These are phyloP conservation scores for Diachasmimorpha longicaudata DNA, from an alignment of 1,140 invertebrate genomes.

Conservation along the genomic window DNA sequence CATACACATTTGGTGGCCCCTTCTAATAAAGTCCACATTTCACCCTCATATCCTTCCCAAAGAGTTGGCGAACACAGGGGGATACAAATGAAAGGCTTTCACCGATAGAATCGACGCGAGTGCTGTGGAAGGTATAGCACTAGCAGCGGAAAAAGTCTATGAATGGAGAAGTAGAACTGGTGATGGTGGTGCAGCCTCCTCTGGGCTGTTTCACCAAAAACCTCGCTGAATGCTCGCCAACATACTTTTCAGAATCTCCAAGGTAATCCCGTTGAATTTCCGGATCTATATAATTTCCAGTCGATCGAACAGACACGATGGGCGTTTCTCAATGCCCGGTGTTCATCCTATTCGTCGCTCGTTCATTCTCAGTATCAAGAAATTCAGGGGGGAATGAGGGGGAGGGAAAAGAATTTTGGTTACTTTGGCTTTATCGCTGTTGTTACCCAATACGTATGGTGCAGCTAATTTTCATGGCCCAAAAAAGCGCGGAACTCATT, in stretches of 20 bases:
- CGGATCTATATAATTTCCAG: constrained; percentile 30
- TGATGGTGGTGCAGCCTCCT: neutral
- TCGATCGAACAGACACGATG: constrained; percentile 25
- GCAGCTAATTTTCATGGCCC: neutral
- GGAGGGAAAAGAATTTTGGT: neutral
- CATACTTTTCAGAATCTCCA: constrained; percentile 24
- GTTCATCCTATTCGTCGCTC: neutral
- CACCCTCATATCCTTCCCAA: neutral
- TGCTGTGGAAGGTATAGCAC: neutral
- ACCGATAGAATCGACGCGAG: neutral
- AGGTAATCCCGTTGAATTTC: constrained; percentile 25
- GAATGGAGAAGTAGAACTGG: neutral
- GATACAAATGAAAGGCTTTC: neutral
- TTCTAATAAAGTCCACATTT: neutral
- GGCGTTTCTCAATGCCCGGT: neutral
- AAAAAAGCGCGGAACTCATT: too few species aligned
- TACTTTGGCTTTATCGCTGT: neutral
- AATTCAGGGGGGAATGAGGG: neutral
- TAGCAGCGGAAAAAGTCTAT: neutral
- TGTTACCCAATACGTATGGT: neutral
- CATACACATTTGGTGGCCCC: neutral
- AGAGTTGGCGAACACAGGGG: neutral
- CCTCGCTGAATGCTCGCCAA: constrained; percentile 13
- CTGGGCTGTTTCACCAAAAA: neutral
- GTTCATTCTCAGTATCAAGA: neutral